Base-by-base conservation (phyloP, 2,797 vertebrate genomes). In the Argentina silus region DNA sequence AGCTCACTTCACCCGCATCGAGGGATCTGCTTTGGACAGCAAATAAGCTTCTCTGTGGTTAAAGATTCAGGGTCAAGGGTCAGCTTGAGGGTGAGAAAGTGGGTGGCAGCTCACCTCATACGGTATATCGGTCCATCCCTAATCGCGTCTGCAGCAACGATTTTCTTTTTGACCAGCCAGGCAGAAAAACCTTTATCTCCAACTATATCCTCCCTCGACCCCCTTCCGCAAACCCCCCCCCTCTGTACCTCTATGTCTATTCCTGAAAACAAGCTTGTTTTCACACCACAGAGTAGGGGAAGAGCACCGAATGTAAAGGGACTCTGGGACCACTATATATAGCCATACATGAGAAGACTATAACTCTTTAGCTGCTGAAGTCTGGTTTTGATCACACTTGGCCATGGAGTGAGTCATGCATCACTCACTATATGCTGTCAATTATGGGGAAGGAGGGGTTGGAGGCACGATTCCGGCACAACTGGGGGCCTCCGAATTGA, bases 1-100 rank as follows among this genome's bases (percentile, higher is more conserved):
- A 36, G 27, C 1, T 36, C 27, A 36, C 27, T 36, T 36, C 27
- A 36, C 27, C 27, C 27, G 27, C 27, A 36, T 36, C 27, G 27
- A 50, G 73, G 70, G 78, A 79, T 82, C 73, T 9, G 67, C 79
- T 81, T 63, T 1, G 66, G 78, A 68, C 56, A 79, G 74, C 73
- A 84, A 53, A 69, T 74, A 67, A 63, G 1, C 3, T n/a, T 75
- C 74, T 79, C 72, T 1, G 6, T 68, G 81, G 75, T 71, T n/a
- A n/a, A n/a, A n/a, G n/a, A n/a, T n/a, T 36, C 80, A 64, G 67
- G 68, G 77, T 84, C 64, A 21, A 7, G 11, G 44, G 45, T 48
- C 10, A 7, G 19, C 2, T 64, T 47, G n/a, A 10, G 23, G 43
- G 10, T 50, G 64, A 50, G 47, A 47, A 21, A 48, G 19, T 50